Base-by-base conservation (phyloP, 1,140 invertebrate species). In the Drosophila fuyamai region DNA sequence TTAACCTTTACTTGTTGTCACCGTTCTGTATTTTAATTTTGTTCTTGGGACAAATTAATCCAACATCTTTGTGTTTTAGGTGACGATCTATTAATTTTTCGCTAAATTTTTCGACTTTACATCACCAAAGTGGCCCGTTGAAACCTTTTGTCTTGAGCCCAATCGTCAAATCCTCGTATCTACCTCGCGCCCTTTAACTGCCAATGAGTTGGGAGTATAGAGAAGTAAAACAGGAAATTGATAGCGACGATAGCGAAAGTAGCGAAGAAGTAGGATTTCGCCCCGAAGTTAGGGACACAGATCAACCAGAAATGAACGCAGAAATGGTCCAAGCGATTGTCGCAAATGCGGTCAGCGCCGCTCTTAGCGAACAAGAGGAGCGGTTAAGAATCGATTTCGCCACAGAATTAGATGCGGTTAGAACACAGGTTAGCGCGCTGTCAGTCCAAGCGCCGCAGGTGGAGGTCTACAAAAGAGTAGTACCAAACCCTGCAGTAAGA, bases 321-420 rank as follows among this genome's bases (percentile, higher is more conserved):
- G 46, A 38, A 4, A 48, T 58, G 29, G 3, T 68, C 13, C 40
- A 53, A 35, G 60, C 47, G 46, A 5, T 68, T 44, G 51, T 60
- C 48, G 40, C 41, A 41, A 56, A 50, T 32, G 61, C 70, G 2
- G 43, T 55, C 10, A 47, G 53, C 32, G 32, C n/a, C 32, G 47
- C 54, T 18, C 44, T 70, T 1, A 1, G 0, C n/a, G 44, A 8
- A 2, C 46, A 51, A 10, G 51, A 70, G n/a, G n/a, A 5, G 29
- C 53, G 23, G 1, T 29, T 55, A 6, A 51, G 27, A 50, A 32
- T 10, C 12, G 41, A 7, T 5, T 56, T 62, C 5, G 16, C 27
- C 12, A 12, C 18, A 13, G 47, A 58, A 5, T 38, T 58, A 32
- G 32, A 14, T 40, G 13, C 32, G 0, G 35, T 61, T 27, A 38